Evolutionary conservation across 2,113 vertebrate genomes (phyloP).

Genomic region (Chauna torquata): DNA sequence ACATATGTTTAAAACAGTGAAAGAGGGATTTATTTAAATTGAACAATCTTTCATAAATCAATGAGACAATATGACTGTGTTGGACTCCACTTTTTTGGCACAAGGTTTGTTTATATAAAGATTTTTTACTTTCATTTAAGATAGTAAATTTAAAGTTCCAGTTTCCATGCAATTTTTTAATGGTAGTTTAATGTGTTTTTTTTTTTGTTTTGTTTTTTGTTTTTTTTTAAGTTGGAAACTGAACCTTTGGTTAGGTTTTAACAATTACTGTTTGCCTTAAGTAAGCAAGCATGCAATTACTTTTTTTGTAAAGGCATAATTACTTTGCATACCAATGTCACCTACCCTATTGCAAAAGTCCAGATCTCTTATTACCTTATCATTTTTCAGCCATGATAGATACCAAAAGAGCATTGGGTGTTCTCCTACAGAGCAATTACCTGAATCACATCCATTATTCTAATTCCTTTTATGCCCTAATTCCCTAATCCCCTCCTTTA

Average conservation of each 20-base stretch:
- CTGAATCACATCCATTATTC: not conserved
- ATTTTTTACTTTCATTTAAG: not conserved
- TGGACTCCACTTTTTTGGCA: not conserved
- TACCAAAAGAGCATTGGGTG: not conserved
- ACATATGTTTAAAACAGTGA: not conserved
- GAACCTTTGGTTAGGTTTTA: not conserved
- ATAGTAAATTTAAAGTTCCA: not conserved
- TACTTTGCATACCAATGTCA: not conserved
- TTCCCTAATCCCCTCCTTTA: not conserved
- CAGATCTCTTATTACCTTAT: not conserved
- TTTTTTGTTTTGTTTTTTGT: not conserved
- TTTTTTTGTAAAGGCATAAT: not conserved
- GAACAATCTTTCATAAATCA: not conserved
- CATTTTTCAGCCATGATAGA: not conserved
- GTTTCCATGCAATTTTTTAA: not conserved
- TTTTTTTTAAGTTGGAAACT: not conserved
- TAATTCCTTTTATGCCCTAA: not conserved
- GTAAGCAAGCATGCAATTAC: not conserved
- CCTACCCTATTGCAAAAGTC: not conserved
- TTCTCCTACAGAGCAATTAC: not conserved
- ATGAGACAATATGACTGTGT: not conserved
- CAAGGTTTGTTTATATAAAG: not conserved
- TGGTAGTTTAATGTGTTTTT: not conserved
- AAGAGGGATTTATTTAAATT: not conserved
- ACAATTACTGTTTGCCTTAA: not conserved